Percentiles rank a stretch among this genome's conserved stretches.
Conservation (phyloP, 2,888 invertebrate species). For the Cephus pygmeus region DNA sequence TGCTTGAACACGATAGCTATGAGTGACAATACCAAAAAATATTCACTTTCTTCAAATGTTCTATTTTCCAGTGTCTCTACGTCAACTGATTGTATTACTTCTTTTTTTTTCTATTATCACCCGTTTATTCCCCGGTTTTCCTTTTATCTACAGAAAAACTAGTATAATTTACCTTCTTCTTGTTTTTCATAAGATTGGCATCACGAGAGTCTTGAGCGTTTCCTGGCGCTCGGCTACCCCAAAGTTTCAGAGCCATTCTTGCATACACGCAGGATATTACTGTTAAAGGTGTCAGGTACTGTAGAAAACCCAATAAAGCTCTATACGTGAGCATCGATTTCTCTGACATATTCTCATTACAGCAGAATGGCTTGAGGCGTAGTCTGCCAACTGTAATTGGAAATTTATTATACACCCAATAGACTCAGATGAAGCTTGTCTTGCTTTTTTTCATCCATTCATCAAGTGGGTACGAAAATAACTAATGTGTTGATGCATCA, state of each 20-base stretch:
- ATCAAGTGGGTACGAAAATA: background rate
- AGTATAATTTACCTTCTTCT: slow-evolving; percentile 76
- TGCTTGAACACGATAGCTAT: background rate
- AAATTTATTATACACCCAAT: background rate
- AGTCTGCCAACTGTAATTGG: slow-evolving; percentile 59
- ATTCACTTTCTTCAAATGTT: background rate
- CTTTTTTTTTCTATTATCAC: background rate
- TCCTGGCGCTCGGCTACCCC: slow-evolving; percentile 84
- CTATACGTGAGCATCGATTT: slow-evolving; percentile 71
- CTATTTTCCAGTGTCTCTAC: background rate
- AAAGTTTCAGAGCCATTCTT: slow-evolving; percentile 82
- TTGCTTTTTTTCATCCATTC: background rate
- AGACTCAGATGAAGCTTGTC: background rate
- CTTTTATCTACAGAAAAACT: background rate
- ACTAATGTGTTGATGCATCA: background rate
- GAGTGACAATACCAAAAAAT: background rate
- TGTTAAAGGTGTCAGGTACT: slow-evolving; percentile 83
- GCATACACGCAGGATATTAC: slow-evolving; percentile 87
- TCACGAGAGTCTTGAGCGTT: slow-evolving; percentile 83
- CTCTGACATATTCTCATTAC: slow-evolving; percentile 70
- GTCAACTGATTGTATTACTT: too few relatives aligned
- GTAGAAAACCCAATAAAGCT: slow-evolving; percentile 70
- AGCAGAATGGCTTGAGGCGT: slow-evolving; percentile 72
- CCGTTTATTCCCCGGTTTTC: background rate
- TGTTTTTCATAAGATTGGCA: slow-evolving; percentile 83